Conservation (phyloP, 2,113 vertebrate genomes). For the Triplophysa tibetana region DNA sequence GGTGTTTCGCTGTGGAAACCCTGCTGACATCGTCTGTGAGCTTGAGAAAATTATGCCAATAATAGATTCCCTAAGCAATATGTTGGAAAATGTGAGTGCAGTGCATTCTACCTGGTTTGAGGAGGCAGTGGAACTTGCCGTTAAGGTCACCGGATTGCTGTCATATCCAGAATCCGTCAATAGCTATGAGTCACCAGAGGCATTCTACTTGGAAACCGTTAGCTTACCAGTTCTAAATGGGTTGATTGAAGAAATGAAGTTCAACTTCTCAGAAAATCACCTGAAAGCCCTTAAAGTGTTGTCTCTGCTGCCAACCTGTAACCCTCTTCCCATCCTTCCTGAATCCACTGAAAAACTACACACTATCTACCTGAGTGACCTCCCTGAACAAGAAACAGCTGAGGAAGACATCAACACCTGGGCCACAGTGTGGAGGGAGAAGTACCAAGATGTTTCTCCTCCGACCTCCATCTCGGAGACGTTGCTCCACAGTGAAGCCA, state of each 20-base stretch:
- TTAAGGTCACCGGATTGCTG: conserved; percentile 83
- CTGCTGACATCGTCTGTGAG: conserved; percentile 86
- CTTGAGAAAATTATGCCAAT: conserved; percentile 82
- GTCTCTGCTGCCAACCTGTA: conserved; percentile 89
- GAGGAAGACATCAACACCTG: conserved; percentile 89
- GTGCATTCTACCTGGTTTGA: conserved; percentile 93
- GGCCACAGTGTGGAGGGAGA: conserved; percentile 90
- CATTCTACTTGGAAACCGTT: conserved; percentile 86
- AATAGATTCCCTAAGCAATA: conserved; percentile 86
- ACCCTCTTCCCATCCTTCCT: conserved; percentile 83
- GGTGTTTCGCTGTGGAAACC: conserved; percentile 85
- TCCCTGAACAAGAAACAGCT: conserved; percentile 85
- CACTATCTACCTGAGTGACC: conserved; percentile 83
- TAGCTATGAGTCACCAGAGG: conserved; percentile 79
- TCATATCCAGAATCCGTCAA: conserved; percentile 75
- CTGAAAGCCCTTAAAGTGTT: conserved; percentile 87
- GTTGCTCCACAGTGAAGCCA: conserved; percentile 85
- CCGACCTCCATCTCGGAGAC: conserved; percentile 90
- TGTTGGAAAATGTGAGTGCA: conserved; percentile 85
- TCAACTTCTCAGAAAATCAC: conserved; percentile 89
- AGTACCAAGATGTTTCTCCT: conserved; percentile 86
- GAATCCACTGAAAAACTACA: conserved; percentile 84
- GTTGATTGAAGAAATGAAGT: conserved; percentile 90
- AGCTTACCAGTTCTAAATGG: conserved; percentile 84
- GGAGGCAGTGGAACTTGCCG: conserved; percentile 84